A percentile compares a stretch with the other conserved stretches of the same genome.
These are phyloP conservation scores for Diachasmimorpha longicaudata DNA, from an alignment of 1,140 invertebrate genomes.

Conservation along the genomic window DNA sequence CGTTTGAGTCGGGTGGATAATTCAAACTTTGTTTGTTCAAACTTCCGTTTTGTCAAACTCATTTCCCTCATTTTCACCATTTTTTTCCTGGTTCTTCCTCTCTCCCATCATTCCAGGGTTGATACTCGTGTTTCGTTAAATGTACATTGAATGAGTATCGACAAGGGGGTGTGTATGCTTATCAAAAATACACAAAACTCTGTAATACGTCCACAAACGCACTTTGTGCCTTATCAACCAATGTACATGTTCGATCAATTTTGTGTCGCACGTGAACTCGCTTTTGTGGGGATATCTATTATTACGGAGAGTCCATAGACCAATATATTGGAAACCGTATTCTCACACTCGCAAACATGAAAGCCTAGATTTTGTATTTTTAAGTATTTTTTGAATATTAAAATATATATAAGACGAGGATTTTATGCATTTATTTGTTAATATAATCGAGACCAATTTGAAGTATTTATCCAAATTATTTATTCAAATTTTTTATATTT, in stretches of 20 bases:
- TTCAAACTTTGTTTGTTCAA: no score
- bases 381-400: no score
- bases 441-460: no score
- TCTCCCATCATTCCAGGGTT: background rate
- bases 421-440: no score
- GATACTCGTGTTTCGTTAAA: background rate
- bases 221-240: conserved; percentile 36
- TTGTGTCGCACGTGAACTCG: conserved; percentile 37
- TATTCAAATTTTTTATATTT: no score
- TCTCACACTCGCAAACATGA: background rate
- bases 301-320: conserved; percentile 24
- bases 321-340: background rate
- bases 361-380: no score
- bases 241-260: conserved; percentile 45
- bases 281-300: conserved; percentile 47
- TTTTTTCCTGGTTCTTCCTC: no score
- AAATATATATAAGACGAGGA: no score
- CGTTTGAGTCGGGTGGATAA: no score
- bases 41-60: no score
- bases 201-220: background rate
- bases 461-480: no score
- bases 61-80: no score
- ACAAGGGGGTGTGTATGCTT: background rate
- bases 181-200: background rate
- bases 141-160: background rate